A percentile compares a stretch with the other conserved stretches of the same genome.
These are phyloP conservation scores for Meganola albula DNA, from an alignment of 2,888 invertebrate genomes.

Conservation along the genomic window DNA sequence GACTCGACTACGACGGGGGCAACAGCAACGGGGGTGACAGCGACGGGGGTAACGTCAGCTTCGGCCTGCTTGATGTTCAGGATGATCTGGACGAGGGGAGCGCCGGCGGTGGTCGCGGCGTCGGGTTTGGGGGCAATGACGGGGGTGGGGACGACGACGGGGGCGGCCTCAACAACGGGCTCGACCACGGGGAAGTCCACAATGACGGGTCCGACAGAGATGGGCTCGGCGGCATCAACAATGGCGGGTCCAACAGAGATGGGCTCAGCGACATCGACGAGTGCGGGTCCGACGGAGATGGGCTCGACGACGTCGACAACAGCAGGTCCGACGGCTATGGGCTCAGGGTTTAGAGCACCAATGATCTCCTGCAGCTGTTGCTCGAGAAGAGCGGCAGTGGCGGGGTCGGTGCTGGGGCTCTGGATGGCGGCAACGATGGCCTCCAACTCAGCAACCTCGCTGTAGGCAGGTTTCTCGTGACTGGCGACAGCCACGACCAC, in stretches of 20 bases:
- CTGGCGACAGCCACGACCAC: conserved; percentile 41
- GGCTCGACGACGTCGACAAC: conserved; percentile 18
- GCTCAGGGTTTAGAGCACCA: conserved; percentile 20
- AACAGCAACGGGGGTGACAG: conserved; percentile 6
- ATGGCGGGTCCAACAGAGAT: conserved; percentile 3
- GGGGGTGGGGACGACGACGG: conserved; percentile 22
- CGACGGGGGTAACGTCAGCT: not conserved
- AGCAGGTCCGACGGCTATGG: conserved; percentile 23
- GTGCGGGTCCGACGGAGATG: conserved; percentile 26
- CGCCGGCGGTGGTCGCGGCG: conserved; percentile 12
- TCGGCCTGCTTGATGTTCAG: conserved; percentile 14
- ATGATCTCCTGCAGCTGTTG: conserved; percentile 36
- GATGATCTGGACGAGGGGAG: conserved; percentile 17
- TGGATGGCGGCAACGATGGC: conserved; percentile 46
- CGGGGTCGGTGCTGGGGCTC: conserved; percentile 49
- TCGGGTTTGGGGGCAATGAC: conserved; percentile 19
- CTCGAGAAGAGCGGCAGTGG: conserved; percentile 40
- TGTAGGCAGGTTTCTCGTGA: conserved; percentile 23
- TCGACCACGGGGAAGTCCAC: conserved; percentile 9
- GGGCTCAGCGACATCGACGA: conserved; percentile 17
- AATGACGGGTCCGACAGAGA: not conserved
- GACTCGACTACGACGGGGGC: conserved; percentile 14
- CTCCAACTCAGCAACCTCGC: conserved; percentile 27
- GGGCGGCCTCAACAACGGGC: conserved; percentile 17
- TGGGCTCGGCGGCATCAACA: conserved; percentile 7